phyloP scores from a whole-genome alignment of 2,888 invertebrate genomes.

The Rugalucina vietnamica region DNA sequence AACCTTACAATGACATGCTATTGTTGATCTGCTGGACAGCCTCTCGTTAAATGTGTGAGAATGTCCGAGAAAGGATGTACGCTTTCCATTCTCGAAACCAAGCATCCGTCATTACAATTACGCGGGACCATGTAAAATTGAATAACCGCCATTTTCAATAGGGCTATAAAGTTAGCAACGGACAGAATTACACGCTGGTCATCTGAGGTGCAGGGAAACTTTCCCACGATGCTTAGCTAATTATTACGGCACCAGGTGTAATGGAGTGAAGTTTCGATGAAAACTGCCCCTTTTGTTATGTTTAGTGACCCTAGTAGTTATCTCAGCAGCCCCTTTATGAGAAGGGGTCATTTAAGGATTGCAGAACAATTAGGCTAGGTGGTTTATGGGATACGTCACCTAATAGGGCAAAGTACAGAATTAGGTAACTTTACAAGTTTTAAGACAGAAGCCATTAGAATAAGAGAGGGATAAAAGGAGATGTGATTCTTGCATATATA shows the following conservation, averaged over 20 bases:
- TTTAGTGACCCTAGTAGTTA: neutral
- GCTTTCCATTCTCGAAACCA: neutral
- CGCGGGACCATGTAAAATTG: slow-evolving; percentile 4
- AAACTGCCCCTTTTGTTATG: neutral
- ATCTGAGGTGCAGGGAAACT: slow-evolving; percentile 1
- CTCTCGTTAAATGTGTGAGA: neutral
- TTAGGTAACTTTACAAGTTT: no score
- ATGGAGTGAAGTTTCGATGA: slow-evolving; percentile 4
- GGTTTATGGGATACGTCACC: slow-evolving; percentile 14
- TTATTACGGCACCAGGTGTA: slow-evolving; percentile 13
- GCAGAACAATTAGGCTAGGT: neutral
- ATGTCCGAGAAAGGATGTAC: neutral
- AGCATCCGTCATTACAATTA: neutral
- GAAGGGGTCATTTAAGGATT: slow-evolving; percentile 6
- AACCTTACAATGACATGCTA: slow-evolving; percentile 9
- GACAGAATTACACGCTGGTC: slow-evolving; percentile 6
- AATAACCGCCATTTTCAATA: slow-evolving; percentile 3
- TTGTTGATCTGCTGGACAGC: neutral
- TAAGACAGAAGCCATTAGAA: no score
- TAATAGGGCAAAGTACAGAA: neutral
- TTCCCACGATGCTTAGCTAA: slow-evolving; percentile 9
- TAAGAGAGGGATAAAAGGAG: no score
- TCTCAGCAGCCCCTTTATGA: neutral
- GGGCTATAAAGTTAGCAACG: slow-evolving; percentile 3
- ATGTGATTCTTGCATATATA: no score